Evolutionary conservation across 1,140 invertebrate genomes (phyloP), one percentile per base, ranked within the genome.

Genomic region (Euwallacea fornicatus): DNA sequence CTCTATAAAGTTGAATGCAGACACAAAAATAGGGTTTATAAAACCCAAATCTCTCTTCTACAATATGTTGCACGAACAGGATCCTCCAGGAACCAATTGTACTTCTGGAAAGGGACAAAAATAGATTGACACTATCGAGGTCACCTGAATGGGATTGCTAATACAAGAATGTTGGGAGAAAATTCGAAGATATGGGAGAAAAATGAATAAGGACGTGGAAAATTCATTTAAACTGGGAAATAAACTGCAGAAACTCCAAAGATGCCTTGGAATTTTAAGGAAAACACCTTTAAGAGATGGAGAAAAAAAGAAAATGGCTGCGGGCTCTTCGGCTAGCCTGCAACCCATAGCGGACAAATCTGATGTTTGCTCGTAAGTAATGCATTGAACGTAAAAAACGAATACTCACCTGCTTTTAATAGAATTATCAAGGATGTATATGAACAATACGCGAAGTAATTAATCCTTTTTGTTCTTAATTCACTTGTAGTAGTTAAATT

Each of bases 11-110:
- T 59, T 33, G 56, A 71, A 69, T 74, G 67, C 63, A 71, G 43
- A 71, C 72, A 69, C 72, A 74, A 76, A 77, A 76, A 71, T 71
- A 60, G 75, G 77, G 78, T 80, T 79, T 80, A 79, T 79, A 77
- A 81, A 81, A 81, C 78, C 78, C 77, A 79, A 73, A 71, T 69
- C 66, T 72, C 41, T 73, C 66, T 68, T 70, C 78, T 77, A 78
- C 77, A 80, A 79, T 79, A 76, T 80, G 79, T 77, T 78, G 77
- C 41, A 70, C 61, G 61, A 59, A 53, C 62, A 66, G 62, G 69
- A 16, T 62, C 62, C 54, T 69, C 9, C 68, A 64, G 68, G 60
- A 64, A 64, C 68, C 68, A 42, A 56, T 55, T 61, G 7, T 7
- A 55, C 42, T 64, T 58, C 43, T 50, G 10, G 44, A 62, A 70